phyloP scores from a whole-genome alignment of 35 echinoderm and acorn worm species.

The Ophioderma brevispina region DNA sequence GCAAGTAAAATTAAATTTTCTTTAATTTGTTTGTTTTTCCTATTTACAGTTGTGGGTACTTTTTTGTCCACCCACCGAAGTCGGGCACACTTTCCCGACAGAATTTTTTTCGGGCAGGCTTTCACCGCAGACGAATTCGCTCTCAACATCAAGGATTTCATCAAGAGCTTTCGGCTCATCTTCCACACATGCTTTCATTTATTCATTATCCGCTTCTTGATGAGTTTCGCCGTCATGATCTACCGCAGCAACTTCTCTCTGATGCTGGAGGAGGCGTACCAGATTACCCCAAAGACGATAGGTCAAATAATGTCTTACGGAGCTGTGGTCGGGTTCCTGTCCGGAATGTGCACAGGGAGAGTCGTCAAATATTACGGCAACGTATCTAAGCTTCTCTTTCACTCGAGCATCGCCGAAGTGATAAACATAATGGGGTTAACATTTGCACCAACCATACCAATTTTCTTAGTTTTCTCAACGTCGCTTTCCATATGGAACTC shows the following conservation, averaged over 20 bases:
- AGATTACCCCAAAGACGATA: conserved; percentile 67
- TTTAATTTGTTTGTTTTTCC: neutral
- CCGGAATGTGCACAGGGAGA: conserved; percentile 61
- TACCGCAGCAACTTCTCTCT: conserved; percentile 89
- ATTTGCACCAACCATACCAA: conserved; percentile 34
- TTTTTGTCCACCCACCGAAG: conserved; percentile 39
- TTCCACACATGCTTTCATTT: conserved; percentile 53
- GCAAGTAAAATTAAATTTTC: neutral
- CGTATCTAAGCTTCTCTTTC: conserved; percentile 48
- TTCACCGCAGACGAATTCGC: conserved; percentile 69
- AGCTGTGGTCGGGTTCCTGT: conserved; percentile 28
- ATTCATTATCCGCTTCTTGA: conserved; percentile 75
- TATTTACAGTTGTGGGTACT: conserved; percentile 51
- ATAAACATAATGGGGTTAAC: conserved; percentile 51
- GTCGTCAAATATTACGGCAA: conserved; percentile 56
- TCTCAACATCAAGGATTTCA: conserved; percentile 36
- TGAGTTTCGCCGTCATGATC: conserved; percentile 66
- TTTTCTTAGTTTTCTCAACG: conserved; percentile 40
- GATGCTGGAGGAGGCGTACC: conserved; percentile 68
- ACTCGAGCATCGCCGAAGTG: conserved; percentile 40
- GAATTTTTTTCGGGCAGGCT: conserved; percentile 45
- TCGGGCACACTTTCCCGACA: conserved; percentile 10
- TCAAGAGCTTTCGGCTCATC: conserved; percentile 65
- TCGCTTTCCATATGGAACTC: conserved; percentile 66
- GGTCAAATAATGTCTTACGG: conserved; percentile 83